Evolutionary conservation across 2,888 invertebrate genomes (phyloP).

Genomic region (Oxyteleia sp.): DNA sequence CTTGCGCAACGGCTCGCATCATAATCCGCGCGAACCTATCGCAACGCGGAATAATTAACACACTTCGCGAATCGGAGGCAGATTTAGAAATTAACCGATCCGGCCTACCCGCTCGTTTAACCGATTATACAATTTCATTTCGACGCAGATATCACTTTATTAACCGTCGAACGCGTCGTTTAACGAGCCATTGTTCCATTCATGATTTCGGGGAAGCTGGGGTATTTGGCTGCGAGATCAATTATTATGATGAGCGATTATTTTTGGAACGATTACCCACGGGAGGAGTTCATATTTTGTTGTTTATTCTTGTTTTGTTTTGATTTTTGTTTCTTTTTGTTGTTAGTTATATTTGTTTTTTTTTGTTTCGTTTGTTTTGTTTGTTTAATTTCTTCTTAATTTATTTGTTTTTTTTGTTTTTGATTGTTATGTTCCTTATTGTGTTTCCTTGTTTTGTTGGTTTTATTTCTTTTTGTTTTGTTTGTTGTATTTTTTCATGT

Average conservation of each 20-base stretch:
- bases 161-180: slow-evolving; percentile 11
- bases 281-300: slow-evolving; percentile 35
- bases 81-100: slow-evolving; percentile 39
- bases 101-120: slow-evolving; percentile 7
- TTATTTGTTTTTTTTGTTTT: too few species aligned
- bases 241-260: slow-evolving; percentile 11
- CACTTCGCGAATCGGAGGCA: slow-evolving; percentile 39
- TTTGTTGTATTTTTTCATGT: too few species aligned
- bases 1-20: slow-evolving; percentile 63
- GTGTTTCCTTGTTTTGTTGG: too few species aligned
- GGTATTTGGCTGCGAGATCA: not conserved
- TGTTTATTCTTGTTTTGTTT: too few species aligned
- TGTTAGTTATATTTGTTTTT: too few species aligned
- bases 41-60: slow-evolving; percentile 45
- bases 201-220: not conserved
- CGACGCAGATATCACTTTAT: slow-evolving; percentile 22
- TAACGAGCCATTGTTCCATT: slow-evolving; percentile 39
- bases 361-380: too few species aligned
- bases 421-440: too few species aligned
- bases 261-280: slow-evolving; percentile 17
- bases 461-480: too few species aligned
- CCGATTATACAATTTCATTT: slow-evolving; percentile 25
- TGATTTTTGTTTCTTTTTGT: too few species aligned
- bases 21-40: slow-evolving; percentile 50
- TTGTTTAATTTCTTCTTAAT: too few species aligned